phyloP scores from a whole-genome alignment of 2,888 invertebrate genomes.

The Pegoplata infirma region DNA sequence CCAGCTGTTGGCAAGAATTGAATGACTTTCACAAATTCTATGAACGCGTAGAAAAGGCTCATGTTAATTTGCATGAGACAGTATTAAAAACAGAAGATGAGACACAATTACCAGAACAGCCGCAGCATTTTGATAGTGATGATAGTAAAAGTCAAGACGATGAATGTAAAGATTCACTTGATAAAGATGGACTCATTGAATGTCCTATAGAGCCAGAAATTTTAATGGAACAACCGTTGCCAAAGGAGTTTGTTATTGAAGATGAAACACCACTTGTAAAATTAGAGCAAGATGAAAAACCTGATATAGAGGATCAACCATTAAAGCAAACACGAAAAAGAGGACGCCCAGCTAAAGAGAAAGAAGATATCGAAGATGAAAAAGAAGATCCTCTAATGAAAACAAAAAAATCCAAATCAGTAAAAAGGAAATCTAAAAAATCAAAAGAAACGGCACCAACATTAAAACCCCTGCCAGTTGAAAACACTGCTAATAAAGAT shows the following conservation, averaged over 20 bases:
- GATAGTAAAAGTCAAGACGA: not conserved
- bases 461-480: not conserved
- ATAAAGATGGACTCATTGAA: slow-evolving; percentile 9
- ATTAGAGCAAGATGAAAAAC: not conserved
- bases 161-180: not conserved
- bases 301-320: not conserved
- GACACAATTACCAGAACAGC: not conserved
- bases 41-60: slow-evolving; percentile 66
- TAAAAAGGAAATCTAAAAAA: slow-evolving; percentile 8
- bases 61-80: slow-evolving; percentile 60
- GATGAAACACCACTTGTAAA: slow-evolving; percentile 37
- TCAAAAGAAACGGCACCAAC: not conserved
- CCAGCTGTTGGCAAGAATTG: slow-evolving; percentile 68
- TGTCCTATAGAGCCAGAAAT: slow-evolving; percentile 22
- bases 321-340: slow-evolving; percentile 27
- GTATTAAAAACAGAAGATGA: slow-evolving; percentile 57
- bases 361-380: not conserved
- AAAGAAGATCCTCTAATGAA: slow-evolving; percentile 8
- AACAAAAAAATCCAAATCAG: not conserved
- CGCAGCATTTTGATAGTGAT: not conserved
- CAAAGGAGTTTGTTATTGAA: slow-evolving; percentile 4
- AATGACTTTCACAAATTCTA: slow-evolving; percentile 69
- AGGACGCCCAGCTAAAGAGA: slow-evolving; percentile 19
- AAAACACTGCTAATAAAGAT: not conserved
- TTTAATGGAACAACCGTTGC: slow-evolving; percentile 18